A percentile compares a stretch with the other conserved stretches of the same genome.
Conservation (phyloP, 2,797 vertebrate genomes). For the Manis javanica region DNA sequence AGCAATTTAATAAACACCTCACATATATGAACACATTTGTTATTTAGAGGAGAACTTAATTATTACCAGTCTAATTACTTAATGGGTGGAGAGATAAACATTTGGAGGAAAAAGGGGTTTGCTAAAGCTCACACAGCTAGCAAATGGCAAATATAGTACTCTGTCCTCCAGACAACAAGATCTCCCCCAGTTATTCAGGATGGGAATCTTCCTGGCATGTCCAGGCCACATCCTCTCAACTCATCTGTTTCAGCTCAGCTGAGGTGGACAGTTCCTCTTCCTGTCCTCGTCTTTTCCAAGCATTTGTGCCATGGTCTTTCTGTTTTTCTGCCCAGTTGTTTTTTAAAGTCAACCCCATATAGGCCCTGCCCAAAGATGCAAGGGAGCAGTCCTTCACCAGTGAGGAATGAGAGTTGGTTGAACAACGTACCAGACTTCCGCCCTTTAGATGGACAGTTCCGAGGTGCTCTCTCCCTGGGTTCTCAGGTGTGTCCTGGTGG, state of each 20-base stretch:
- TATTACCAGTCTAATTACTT: constrained; percentile 60
- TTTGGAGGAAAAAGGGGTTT: constrained; percentile 32
- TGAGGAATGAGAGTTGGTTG: not conserved
- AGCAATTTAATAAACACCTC: constrained; percentile 65
- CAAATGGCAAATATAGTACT: not conserved
- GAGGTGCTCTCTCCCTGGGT: not conserved
- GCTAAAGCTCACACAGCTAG: not conserved
- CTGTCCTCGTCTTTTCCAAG: not conserved
- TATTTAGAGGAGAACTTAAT: constrained; percentile 73
- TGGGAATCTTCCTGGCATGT: not conserved
- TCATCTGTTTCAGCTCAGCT: not conserved
- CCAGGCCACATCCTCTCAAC: not conserved
- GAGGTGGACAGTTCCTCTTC: not conserved
- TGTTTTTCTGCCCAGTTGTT: not conserved
- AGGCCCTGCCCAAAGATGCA: not conserved
- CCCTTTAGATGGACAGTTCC: not conserved
- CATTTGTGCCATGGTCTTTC: not conserved
- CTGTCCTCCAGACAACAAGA: not conserved
- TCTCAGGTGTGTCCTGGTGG: not conserved
- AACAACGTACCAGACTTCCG: not conserved
- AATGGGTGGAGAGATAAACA: constrained; percentile 50
- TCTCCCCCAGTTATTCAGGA: not conserved
- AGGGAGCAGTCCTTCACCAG: not conserved
- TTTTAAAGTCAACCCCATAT: not conserved
- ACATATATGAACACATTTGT: constrained; percentile 67